Percentiles rank a stretch among this genome's conserved stretches.
Conservation (phyloP, 1,140 invertebrate genomes). For the Ooceraea biroi region DNA sequence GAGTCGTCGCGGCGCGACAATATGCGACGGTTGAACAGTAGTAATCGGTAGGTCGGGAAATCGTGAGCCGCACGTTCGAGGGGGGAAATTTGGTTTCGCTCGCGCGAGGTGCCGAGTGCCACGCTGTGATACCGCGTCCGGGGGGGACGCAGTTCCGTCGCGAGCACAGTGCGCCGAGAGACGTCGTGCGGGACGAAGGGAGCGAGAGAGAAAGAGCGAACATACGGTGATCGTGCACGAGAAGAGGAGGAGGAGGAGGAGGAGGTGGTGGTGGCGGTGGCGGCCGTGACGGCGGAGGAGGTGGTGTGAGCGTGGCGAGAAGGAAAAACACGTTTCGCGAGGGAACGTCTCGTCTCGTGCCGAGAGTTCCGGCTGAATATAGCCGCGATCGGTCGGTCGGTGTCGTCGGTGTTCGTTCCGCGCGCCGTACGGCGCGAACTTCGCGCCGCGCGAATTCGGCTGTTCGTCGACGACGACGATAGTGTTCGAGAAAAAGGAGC, state of each 20-base stretch:
- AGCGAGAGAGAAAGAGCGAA: not conserved
- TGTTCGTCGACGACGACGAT: slow-evolving; percentile 2
- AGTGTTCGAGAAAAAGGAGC: not conserved
- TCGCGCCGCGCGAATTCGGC: slow-evolving; percentile 10
- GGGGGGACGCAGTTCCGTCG: slow-evolving; percentile 19
- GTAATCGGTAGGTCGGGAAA: slow-evolving; percentile 49
- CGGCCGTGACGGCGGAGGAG: not conserved
- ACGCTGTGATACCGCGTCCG: slow-evolving; percentile 42
- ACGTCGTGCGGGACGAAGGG: not conserved
- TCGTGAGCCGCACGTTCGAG: slow-evolving; percentile 70
- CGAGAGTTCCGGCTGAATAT: slow-evolving; percentile 36
- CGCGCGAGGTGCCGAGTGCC: slow-evolving; percentile 69
- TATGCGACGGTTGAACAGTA: slow-evolving; percentile 80
- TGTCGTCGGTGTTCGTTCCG: slow-evolving; percentile 20
- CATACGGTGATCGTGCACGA: slow-evolving; percentile 2
- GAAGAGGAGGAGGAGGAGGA: not conserved
- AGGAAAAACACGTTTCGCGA: slow-evolving; percentile 52
- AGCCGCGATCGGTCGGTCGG: slow-evolving; percentile 12
- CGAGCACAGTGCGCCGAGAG: slow-evolving; percentile 44
- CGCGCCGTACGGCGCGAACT: slow-evolving; percentile 28
- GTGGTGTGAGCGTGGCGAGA: slow-evolving; percentile 29
- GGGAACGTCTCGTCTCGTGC: slow-evolving; percentile 32
- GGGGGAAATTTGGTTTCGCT: slow-evolving; percentile 62
- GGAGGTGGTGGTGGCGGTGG: not conserved
- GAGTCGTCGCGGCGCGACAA: slow-evolving; percentile 80